Evolutionary conservation across 2,113 vertebrate genomes (phyloP).

Genomic region (Panurus biarmicus): DNA sequence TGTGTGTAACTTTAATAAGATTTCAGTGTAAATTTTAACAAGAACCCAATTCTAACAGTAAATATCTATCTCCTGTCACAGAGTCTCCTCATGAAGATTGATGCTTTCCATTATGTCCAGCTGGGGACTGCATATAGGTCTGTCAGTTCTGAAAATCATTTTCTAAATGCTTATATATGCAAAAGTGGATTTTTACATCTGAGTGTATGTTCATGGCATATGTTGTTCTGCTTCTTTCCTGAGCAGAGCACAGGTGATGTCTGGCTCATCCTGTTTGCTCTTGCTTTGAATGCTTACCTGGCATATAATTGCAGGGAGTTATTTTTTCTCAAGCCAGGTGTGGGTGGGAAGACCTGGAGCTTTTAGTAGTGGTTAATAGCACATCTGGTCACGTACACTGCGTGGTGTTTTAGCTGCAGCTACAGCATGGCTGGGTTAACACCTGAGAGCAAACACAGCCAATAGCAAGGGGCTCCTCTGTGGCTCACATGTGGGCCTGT

Average conservation of each 20-base stretch:
- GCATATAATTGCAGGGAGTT: not conserved
- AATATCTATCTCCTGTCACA: slow-evolving; percentile 11
- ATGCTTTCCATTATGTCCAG: slow-evolving; percentile 81
- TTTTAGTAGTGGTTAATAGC: not conserved
- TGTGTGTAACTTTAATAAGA: not conserved
- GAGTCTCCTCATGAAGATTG: slow-evolving; percentile 83
- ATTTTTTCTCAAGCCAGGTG: not conserved
- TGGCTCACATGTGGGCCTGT: not conserved
- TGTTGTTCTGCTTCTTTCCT: not conserved
- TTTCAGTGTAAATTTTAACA: not conserved
- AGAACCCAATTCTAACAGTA: not conserved
- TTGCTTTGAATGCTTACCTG: slow-evolving; percentile 11
- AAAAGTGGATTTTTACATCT: not conserved
- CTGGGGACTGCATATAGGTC: slow-evolving; percentile 78
- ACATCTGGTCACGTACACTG: not conserved
- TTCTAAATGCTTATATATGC: not conserved
- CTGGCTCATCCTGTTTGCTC: slow-evolving; percentile 22
- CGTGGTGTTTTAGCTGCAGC: not conserved
- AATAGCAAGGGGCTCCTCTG: not conserved
- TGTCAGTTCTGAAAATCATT: slow-evolving; percentile 2
- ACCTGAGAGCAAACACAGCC: not conserved
- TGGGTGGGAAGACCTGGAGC: slow-evolving; percentile 16
- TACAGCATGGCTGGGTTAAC: not conserved
- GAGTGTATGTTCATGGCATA: not conserved
- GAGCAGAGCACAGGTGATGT: not conserved